A percentile compares a stretch with the other conserved stretches of the same genome.
phyloP scores from a whole-genome alignment of 23 tunicate genomes.

The Halocynthia roretzi region DNA sequence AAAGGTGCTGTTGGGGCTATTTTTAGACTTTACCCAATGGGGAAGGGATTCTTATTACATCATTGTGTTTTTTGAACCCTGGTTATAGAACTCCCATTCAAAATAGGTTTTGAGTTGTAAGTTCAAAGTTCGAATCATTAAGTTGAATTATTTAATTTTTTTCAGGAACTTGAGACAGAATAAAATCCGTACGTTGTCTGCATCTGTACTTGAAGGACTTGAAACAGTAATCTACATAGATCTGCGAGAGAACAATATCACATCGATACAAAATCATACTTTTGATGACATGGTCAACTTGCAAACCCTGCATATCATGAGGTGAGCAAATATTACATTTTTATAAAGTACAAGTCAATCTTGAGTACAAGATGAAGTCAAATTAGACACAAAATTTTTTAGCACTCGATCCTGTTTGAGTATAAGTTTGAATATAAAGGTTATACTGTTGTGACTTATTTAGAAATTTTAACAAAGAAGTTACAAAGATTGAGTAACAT shows the following conservation, averaged over 20 bases:
- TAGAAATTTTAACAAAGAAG: too few species aligned
- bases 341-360: slow-evolving; percentile 31
- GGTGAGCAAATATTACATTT: slow-evolving; percentile 3
- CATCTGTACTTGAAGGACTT: slow-evolving; percentile 40
- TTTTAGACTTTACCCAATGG: too few species aligned
- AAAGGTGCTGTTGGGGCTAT: too few species aligned
- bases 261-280: slow-evolving; percentile 57
- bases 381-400: too few species aligned
- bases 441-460: too few species aligned
- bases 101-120: background rate
- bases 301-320: slow-evolving; percentile 10
- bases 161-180: slow-evolving; percentile 33
- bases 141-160: background rate
- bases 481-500: too few species aligned
- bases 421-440: too few species aligned
- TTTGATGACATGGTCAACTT: slow-evolving; percentile 25
- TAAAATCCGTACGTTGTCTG: slow-evolving; percentile 50
- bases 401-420: too few species aligned
- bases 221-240: slow-evolving; percentile 34
- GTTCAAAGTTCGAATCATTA: too few species aligned
- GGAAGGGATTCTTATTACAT: too few species aligned
- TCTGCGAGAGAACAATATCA: slow-evolving; percentile 56
- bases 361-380: background rate
- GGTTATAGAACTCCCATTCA: too few species aligned
- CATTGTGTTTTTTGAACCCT: too few species aligned